A percentile compares a stretch with the other conserved stretches of the same genome.
Evolutionary conservation across 1,140 invertebrate species (phyloP).

Genomic region (Scaptomyza hsui): DNA sequence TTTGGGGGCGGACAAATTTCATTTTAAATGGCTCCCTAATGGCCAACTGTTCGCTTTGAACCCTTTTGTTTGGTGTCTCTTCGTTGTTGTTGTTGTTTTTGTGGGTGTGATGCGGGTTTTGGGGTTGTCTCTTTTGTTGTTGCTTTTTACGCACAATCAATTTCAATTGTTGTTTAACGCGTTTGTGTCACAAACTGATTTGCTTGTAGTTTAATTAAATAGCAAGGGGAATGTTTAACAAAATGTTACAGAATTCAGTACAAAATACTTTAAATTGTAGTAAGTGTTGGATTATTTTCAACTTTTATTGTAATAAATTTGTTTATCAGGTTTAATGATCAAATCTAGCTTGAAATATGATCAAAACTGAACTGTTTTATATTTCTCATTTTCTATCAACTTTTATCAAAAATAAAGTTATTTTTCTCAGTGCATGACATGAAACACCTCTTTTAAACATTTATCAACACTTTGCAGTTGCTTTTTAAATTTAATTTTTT

Average conservation of each 20-base stretch:
- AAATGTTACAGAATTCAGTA: background rate
- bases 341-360: no score
- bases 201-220: constrained; percentile 41
- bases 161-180: constrained; percentile 46
- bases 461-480: background rate
- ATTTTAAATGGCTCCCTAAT: constrained; percentile 48
- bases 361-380: no score
- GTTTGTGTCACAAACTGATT: constrained; percentile 10
- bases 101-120: constrained; percentile 17
- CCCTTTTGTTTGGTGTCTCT: constrained; percentile 20
- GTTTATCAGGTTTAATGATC: no score
- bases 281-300: no score
- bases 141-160: constrained; percentile 49
- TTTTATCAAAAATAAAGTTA: no score
- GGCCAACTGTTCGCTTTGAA: constrained; percentile 18
- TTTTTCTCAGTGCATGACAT: no score
- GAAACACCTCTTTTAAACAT: no score
- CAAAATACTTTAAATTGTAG: no score
- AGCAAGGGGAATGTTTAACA: constrained; percentile 1
- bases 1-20: constrained; percentile 32
- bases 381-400: no score
- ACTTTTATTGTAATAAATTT: no score
- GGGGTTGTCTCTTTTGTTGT: background rate
- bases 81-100: background rate
- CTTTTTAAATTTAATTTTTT: constrained; percentile 3